These are phyloP conservation scores for Ascidia mentula DNA, from an alignment of 23 tunicate genomes.

Conservation along the genomic window DNA sequence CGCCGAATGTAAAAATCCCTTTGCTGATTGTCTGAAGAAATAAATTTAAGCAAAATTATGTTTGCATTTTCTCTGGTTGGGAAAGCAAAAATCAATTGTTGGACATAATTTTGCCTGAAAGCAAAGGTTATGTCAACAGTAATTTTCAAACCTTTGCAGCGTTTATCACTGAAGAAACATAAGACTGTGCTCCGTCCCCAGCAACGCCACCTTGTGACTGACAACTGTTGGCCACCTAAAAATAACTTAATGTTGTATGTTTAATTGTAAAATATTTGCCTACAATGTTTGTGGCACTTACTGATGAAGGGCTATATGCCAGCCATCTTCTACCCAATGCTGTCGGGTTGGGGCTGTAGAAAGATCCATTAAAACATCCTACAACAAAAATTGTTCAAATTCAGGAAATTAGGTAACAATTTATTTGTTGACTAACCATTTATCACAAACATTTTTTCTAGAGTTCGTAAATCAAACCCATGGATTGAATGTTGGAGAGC, in stretches of 20 bases:
- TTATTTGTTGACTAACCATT: constrained; percentile 18
- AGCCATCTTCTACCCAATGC: constrained; percentile 84
- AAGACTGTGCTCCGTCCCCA: constrained; percentile 71
- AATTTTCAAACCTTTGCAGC: constrained; percentile 76
- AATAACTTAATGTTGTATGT: background rate
- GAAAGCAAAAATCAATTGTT: background rate
- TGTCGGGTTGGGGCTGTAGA: constrained; percentile 58
- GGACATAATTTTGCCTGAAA: background rate
- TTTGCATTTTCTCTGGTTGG: background rate
- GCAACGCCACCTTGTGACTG: constrained; percentile 80
- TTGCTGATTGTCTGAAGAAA: constrained; percentile 56
- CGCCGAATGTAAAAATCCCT: constrained; percentile 70
- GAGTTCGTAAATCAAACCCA: constrained; percentile 40
- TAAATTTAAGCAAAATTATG: background rate
- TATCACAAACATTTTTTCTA: constrained; percentile 22
- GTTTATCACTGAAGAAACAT: constrained; percentile 76
- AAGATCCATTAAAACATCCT: constrained; percentile 51
- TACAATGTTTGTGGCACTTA: constrained; percentile 18
- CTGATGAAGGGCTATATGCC: constrained; percentile 78
- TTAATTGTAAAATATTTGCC: background rate
- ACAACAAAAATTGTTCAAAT: background rate
- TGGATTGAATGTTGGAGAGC: constrained; percentile 56
- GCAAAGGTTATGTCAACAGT: background rate
- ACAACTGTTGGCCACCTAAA: constrained; percentile 22
- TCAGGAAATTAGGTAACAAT: background rate